A percentile compares a stretch with the other conserved stretches of the same genome.
Conservation (phyloP, 2,113 vertebrate genomes). For the Cettia cetti region DNA sequence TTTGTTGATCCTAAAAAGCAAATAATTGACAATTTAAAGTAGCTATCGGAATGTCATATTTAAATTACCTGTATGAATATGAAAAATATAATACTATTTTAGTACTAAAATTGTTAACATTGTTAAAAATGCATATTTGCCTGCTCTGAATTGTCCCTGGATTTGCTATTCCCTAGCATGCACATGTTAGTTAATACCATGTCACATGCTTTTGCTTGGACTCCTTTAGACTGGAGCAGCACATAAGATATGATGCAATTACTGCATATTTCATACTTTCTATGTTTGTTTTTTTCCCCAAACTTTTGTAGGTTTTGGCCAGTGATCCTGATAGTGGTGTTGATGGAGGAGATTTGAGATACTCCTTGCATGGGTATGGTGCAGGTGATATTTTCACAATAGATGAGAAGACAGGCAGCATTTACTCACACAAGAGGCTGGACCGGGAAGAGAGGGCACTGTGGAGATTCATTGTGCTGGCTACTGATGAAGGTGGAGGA, state of each 20-base stretch:
- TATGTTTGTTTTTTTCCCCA: not conserved
- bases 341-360: conserved; percentile 80
- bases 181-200: not conserved
- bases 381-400: conserved; percentile 86
- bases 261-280: not conserved
- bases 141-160: not conserved
- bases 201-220: not conserved
- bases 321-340: conserved; percentile 84
- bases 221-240: not conserved
- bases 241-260: not conserved
- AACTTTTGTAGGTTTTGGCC: conserved; percentile 79
- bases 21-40: not conserved
- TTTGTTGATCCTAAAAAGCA: not conserved
- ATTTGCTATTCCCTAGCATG: not conserved
- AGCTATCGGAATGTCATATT: not conserved
- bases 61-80: not conserved
- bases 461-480: conserved; percentile 88
- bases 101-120: not conserved
- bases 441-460: conserved; percentile 83
- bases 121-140: not conserved
- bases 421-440: conserved; percentile 82
- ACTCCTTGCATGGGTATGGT: conserved; percentile 86
- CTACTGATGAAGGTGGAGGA: conserved; percentile 87
- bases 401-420: conserved; percentile 84
- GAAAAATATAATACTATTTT: not conserved